These are phyloP conservation scores for Himalopsyche tibetana DNA, from an alignment of 2,888 invertebrate species.

Conservation along the genomic window DNA sequence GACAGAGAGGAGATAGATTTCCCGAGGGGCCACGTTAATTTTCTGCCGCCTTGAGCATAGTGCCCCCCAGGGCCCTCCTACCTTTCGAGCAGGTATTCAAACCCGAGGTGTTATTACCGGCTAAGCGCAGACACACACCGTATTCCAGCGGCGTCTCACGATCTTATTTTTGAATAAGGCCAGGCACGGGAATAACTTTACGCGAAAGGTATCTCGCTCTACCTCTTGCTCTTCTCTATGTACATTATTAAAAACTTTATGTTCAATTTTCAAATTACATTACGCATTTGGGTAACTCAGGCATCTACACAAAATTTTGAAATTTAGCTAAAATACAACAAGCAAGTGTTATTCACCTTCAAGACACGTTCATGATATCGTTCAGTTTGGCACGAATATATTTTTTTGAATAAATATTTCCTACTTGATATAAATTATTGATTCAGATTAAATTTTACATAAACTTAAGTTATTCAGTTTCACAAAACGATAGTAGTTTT, in stretches of 20 bases:
- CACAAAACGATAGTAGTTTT: no score
- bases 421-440: no score
- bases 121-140: conserved; percentile 68
- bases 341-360: not conserved
- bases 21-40: conserved; percentile 83
- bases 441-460: no score
- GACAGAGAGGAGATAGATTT: conserved; percentile 78
- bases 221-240: conserved; percentile 2
- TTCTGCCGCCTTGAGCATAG: conserved; percentile 87
- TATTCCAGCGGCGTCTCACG: conserved; percentile 48
- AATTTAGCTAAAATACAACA: not conserved
- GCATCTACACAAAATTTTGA: not conserved
- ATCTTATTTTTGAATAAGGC: conserved; percentile 55
- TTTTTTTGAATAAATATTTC: no score
- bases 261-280: conserved; percentile 38
- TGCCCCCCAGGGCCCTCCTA: conserved; percentile 80
- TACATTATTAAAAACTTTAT: conserved; percentile 42
- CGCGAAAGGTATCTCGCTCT: conserved; percentile 32
- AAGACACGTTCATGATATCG: not conserved
- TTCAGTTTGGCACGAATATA: no score
- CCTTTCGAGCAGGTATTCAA: conserved; percentile 77
- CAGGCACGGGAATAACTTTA: conserved; percentile 43
- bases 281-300: conserved; percentile 28
- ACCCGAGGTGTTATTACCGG: conserved; percentile 77
- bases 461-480: no score